Evolutionary conservation across 2,888 invertebrate genomes (phyloP), one percentile per base, ranked within the genome.

Genomic region (Byasa hedistus): DNA sequence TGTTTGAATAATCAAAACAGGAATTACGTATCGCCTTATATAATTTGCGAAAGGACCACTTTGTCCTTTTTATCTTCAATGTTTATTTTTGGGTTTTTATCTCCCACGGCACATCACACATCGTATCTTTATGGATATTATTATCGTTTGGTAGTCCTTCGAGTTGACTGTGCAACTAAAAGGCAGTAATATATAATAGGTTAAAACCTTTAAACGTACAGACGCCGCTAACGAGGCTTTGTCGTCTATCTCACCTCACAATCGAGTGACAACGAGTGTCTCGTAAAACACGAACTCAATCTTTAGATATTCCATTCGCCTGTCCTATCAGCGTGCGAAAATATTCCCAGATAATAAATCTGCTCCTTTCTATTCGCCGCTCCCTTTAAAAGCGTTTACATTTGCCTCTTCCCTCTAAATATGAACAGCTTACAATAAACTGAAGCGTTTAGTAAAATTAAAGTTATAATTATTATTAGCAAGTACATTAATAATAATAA

Each of bases 261-360:
- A 67, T 67, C 60, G 55, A 67, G 56, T 60, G 59, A 64, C 60
- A 52, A 23, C 55, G 23, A 4, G 36, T 21, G 60, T 64, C 61
- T 65, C 60, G 55, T 54, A 63, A 56, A 67, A 67, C 60, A 64
- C 55, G 54, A 27, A 48, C 48, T 52, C 59, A 32, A 60, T 64
- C 63, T 60, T 51, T 51, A 56, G 51, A 39, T 60, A 64, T 56
- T 60, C 60, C 57, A 39, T 56, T 59, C 59, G 64, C 52, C 27
- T 66, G 44, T 62, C 52, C 36, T 64, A 64, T 64, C 60, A 60
- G 60, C 67, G 64, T 60, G 67, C 57, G 64, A 64, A 67, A 64
- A 63, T 64, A 60, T 64, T 60, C 60, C 22, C 55, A 59, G 63
- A 57, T 67, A 67, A 64, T 67, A 66, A 66, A 66, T 67, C 61